Evolutionary conservation across 2,888 invertebrate species (phyloP).

Genomic region (Laothoe populi): DNA sequence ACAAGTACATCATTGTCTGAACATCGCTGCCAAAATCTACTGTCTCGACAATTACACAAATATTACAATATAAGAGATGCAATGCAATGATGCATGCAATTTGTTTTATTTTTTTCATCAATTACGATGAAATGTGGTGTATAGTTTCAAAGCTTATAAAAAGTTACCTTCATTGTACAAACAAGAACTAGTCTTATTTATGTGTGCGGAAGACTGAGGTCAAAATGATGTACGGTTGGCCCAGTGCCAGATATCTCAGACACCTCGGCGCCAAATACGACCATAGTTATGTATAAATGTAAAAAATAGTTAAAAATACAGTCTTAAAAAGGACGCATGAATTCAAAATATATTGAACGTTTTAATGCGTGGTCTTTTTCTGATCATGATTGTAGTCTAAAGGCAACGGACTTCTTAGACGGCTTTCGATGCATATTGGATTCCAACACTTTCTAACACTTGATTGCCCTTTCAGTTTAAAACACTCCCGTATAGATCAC

Average conservation of each 20-base stretch:
- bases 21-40: not conserved
- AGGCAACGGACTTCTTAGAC: too few relatives aligned
- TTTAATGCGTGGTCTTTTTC: not conserved
- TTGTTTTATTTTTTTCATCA: not conserved
- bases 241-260: constrained; percentile 40
- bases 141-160: not conserved
- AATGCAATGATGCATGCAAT: not conserved
- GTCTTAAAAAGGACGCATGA: not conserved
- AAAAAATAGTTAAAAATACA: not conserved
- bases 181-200: constrained; percentile 23
- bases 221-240: constrained; percentile 36
- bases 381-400: too few relatives aligned
- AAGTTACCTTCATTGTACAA: not conserved
- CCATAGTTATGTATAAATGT: constrained; percentile 12
- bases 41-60: not conserved
- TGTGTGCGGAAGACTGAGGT: constrained; percentile 39
- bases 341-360: not conserved
- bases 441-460: too few relatives aligned
- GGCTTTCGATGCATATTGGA: too few relatives aligned
- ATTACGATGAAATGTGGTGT: not conserved
- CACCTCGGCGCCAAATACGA: constrained; percentile 39
- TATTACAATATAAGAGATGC: not conserved
- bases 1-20: not conserved
- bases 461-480: too few relatives aligned
- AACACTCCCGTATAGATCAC: too few relatives aligned